These are phyloP conservation scores for Drosophila sordidula DNA, from an alignment of 2,888 invertebrate genomes.

Conservation along the genomic window DNA sequence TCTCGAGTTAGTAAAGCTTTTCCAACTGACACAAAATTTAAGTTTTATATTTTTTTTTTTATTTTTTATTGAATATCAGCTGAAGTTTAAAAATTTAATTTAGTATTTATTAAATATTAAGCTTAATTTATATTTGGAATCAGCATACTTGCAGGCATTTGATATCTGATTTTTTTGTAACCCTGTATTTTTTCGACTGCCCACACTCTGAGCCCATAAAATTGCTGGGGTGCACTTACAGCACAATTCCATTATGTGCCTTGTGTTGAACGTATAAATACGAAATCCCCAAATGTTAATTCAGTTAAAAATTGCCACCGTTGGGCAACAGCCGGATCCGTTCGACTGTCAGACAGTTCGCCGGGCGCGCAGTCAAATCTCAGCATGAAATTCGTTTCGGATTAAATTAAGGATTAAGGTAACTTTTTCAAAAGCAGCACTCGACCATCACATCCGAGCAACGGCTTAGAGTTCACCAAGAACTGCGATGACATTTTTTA, in stretches of 20 bases:
- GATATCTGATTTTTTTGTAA: not conserved
- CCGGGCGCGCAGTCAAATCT: conserved; percentile 54
- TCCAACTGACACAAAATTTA: no score
- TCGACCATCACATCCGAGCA: conserved; percentile 16
- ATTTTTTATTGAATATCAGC: no score
- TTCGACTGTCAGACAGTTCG: conserved; percentile 3
- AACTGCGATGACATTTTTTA: conserved; percentile 24
- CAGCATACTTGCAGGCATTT: not conserved
- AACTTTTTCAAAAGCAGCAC: conserved; percentile 61
- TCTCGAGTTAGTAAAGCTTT: no score
- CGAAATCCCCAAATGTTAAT: conserved; percentile 56
- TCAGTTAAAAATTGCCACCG: conserved; percentile 45
- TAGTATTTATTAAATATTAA: no score
- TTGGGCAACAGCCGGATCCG: conserved; percentile 11
- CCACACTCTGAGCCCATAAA: not conserved
- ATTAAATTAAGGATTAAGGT: conserved; percentile 74
- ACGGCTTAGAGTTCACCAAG: conserved; percentile 13
- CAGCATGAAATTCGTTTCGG: conserved; percentile 74
- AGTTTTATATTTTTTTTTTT: no score
- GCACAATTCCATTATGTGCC: conserved; percentile 48
- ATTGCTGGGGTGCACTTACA: conserved; percentile 28
- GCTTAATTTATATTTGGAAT: no score
- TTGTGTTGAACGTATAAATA: conserved; percentile 39
- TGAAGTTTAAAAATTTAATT: no score
- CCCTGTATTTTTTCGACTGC: not conserved